phyloP scores from a whole-genome alignment of 2,888 invertebrate species.

The Melipona beecheii region DNA sequence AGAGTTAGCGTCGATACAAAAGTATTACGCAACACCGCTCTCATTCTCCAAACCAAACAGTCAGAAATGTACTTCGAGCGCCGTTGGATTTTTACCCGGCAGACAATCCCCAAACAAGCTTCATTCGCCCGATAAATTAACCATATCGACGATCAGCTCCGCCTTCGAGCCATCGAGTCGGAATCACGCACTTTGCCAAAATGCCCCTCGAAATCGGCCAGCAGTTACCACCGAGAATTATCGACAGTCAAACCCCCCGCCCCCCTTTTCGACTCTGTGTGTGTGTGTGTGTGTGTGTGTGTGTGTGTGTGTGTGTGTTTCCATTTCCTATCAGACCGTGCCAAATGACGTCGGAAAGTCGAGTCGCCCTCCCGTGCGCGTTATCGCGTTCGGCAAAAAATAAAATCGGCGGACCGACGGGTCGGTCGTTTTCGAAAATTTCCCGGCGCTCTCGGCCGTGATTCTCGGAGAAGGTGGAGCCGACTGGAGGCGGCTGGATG shows the following conservation, averaged over 20 bases:
- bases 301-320: constrained; percentile 1
- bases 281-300: background rate
- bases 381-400: constrained; percentile 29
- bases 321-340: constrained; percentile 28
- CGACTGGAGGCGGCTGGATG: constrained; percentile 54
- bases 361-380: background rate
- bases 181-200: constrained; percentile 9
- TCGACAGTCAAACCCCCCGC: constrained; percentile 20
- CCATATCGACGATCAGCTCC: background rate
- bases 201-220: constrained; percentile 21
- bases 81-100: background rate
- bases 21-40: too few relatives aligned
- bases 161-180: constrained; percentile 1
- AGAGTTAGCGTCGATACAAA: too few relatives aligned
- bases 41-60: background rate
- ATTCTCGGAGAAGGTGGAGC: constrained; percentile 55
- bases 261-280: background rate
- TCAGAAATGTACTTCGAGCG: background rate
- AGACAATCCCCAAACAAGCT: background rate
- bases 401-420: constrained; percentile 14
- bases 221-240: constrained; percentile 31
- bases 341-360: constrained; percentile 37
- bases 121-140: constrained; percentile 2
- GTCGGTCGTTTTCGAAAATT: constrained; percentile 57
- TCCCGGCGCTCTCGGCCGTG: constrained; percentile 12